phyloP scores from a whole-genome alignment of 2,888 invertebrate genomes.

The Synanthedon myopaeformis region DNA sequence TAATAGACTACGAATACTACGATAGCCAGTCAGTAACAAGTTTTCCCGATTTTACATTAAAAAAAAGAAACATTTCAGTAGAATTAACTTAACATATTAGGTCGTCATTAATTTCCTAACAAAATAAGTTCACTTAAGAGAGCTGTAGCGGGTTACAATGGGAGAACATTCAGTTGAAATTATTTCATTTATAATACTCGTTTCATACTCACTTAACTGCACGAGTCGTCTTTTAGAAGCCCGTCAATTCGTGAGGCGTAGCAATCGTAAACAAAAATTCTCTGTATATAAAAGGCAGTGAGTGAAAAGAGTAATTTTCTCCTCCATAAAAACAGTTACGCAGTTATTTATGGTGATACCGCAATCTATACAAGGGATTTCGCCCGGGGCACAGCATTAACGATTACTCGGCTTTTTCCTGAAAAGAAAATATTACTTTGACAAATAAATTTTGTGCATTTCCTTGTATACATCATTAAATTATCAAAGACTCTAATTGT shows the following conservation, averaged over 20 bases:
- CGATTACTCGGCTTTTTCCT: conserved; percentile 55
- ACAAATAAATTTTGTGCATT: conserved; percentile 53
- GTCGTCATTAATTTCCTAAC: too few relatives aligned
- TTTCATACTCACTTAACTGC: background rate
- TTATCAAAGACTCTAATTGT: too few relatives aligned
- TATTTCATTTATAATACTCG: background rate
- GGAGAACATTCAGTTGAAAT: too few relatives aligned
- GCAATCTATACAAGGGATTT: conserved; percentile 65
- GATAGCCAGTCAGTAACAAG: too few relatives aligned
- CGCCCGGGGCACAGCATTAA: conserved; percentile 58
- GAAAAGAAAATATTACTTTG: conserved; percentile 61
- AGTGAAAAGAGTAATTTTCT: conserved; percentile 38
- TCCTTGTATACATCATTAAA: conserved; percentile 24
- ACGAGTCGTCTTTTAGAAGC: background rate
- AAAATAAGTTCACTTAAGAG: too few relatives aligned
- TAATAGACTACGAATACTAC: too few relatives aligned
- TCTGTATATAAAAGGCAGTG: conserved; percentile 52
- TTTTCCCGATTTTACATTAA: too few relatives aligned
- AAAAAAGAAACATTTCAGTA: too few relatives aligned
- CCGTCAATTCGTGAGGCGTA: background rate
- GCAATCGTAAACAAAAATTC: conserved; percentile 46
- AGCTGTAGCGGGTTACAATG: too few relatives aligned
- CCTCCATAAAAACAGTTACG: conserved; percentile 66
- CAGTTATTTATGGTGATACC: conserved; percentile 67
- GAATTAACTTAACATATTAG: too few relatives aligned